phyloP scores from a whole-genome alignment of 2,797 vertebrate species.

The Lepilemur septentrionalis region DNA sequence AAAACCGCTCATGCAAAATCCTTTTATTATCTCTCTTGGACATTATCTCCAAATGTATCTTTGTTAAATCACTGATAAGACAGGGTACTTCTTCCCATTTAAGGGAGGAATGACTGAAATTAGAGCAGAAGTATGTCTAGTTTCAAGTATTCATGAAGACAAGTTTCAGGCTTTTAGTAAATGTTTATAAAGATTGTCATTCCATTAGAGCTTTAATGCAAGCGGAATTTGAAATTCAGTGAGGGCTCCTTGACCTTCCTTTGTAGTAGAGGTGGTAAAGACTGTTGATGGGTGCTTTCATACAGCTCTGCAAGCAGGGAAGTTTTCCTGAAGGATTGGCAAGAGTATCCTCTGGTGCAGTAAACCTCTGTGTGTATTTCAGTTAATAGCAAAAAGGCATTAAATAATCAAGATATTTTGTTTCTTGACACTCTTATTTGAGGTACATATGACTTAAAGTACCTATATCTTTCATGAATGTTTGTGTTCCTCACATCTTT shows the following conservation, averaged over 20 bases:
- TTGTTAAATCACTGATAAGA: neutral
- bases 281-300: neutral
- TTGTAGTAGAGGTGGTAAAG: neutral
- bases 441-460: neutral
- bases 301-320: neutral
- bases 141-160: neutral
- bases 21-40: neutral
- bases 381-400: neutral
- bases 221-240: slow-evolving; percentile 5
- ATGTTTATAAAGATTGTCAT: neutral
- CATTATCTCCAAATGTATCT: neutral
- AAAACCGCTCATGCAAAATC: neutral
- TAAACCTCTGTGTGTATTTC: neutral
- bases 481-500: neutral
- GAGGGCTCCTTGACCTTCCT: neutral
- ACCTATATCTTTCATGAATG: neutral
- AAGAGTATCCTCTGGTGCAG: neutral
- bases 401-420: neutral
- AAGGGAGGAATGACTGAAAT: neutral
- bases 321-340: neutral
- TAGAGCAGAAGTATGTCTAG: neutral
- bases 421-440: neutral
- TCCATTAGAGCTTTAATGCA: neutral
- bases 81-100: neutral
- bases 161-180: slow-evolving; percentile 15